Conservation (phyloP, 1,140 invertebrate genomes). For the Papilio polytes region DNA sequence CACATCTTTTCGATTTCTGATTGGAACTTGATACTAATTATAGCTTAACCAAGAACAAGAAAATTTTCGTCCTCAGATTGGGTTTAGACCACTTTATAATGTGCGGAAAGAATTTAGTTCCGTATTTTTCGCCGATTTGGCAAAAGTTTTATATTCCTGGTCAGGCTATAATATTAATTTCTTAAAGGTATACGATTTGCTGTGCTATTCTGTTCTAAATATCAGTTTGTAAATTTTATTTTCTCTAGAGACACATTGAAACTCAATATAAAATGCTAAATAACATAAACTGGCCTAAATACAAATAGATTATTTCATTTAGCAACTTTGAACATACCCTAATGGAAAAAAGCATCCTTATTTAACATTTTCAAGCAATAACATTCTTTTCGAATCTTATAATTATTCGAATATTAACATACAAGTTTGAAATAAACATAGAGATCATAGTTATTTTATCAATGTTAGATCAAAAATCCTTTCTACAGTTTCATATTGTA, state of each 20-base stretch:
- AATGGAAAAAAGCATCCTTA: neutral
- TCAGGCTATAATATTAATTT: too few species aligned
- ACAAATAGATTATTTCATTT: neutral
- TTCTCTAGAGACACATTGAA: neutral
- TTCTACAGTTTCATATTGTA: too few species aligned
- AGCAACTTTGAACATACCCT: neutral
- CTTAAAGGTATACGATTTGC: too few species aligned
- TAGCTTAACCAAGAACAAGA: too few species aligned
- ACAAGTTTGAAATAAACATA: neutral
- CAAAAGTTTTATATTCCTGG: too few species aligned
- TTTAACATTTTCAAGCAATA: neutral
- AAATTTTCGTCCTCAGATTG: too few species aligned
- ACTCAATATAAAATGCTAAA: neutral
- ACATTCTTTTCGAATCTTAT: neutral
- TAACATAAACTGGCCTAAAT: neutral
- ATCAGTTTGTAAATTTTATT: too few species aligned
- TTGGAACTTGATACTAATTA: neutral
- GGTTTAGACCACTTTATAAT: too few species aligned
- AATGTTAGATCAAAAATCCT: neutral
- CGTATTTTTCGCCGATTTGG: too few species aligned
- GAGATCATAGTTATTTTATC: neutral
- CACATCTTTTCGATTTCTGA: neutral
- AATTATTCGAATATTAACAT: too few species aligned
- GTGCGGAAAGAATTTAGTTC: too few species aligned
- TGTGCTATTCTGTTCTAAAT: too few species aligned